Percentiles rank a stretch among this genome's conserved stretches.
These are phyloP conservation scores for Orthonevra nobilis DNA, from an alignment of 2,888 invertebrate genomes.

Conservation along the genomic window DNA sequence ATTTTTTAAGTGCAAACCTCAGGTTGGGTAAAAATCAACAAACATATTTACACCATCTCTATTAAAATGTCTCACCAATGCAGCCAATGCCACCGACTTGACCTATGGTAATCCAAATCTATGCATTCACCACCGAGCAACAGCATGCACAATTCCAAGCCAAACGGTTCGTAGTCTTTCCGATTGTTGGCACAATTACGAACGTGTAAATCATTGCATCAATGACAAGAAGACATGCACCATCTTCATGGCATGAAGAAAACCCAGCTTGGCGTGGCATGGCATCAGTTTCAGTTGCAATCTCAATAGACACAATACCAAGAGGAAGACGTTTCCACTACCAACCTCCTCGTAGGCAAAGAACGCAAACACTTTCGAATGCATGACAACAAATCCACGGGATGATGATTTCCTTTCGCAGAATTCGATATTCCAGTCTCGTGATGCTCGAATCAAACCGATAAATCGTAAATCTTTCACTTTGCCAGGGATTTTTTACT, in stretches of 20 bases:
- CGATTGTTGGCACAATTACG: constrained; percentile 58
- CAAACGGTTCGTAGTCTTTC: constrained; percentile 19
- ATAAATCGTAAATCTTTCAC: constrained; percentile 74
- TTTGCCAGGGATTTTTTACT: constrained; percentile 69
- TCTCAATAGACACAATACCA: constrained; percentile 46
- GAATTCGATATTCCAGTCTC: constrained; percentile 72
- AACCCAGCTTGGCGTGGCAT: constrained; percentile 43
- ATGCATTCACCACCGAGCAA: no score
- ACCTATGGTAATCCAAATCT: no score
- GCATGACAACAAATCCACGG: constrained; percentile 65
- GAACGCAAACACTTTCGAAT: constrained; percentile 67
- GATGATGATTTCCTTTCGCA: constrained; percentile 69
- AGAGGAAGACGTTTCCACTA: constrained; percentile 10
- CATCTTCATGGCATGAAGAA: constrained; percentile 51
- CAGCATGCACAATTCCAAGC: no score
- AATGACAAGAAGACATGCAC: constrained; percentile 67
- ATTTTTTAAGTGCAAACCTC: no score
- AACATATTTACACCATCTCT: no score
- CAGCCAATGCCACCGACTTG: no score
- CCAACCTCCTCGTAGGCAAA: neutral
- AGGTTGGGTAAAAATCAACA: no score
- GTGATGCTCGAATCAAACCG: constrained; percentile 73
- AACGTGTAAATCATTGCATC: constrained; percentile 69
- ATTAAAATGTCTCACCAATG: no score
- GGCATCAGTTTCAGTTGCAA: constrained; percentile 44